Conservation (phyloP, 2,888 invertebrate species). For the Drosophila tripunctata region DNA sequence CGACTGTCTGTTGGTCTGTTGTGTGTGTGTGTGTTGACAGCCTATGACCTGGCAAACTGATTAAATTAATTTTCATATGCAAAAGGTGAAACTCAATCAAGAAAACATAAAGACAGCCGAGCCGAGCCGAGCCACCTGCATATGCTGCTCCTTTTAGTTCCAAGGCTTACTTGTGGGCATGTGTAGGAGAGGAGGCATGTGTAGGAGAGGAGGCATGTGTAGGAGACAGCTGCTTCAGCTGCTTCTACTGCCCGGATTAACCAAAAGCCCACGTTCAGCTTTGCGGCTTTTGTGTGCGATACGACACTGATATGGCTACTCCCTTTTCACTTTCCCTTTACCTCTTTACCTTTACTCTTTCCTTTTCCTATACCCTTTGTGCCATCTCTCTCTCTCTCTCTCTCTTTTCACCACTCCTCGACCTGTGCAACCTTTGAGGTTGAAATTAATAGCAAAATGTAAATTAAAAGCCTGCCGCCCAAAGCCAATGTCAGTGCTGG, state of each 20-base stretch:
- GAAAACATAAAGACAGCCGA: conserved; percentile 67
- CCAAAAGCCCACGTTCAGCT: conserved; percentile 65
- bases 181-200: conserved; percentile 14
- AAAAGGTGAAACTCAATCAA: conserved; percentile 78
- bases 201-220: conserved; percentile 7
- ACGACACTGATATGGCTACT: conserved; percentile 59
- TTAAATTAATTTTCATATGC: conserved; percentile 78
- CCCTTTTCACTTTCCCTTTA: background rate
- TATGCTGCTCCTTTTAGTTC: conserved; percentile 27
- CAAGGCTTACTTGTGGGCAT: background rate
- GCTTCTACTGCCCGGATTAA: conserved; percentile 60
- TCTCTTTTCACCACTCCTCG: too few species aligned
- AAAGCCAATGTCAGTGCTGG: conserved; percentile 30
- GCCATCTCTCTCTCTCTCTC: too few species aligned
- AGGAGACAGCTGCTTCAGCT: conserved; percentile 28
- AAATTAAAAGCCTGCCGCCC: conserved; percentile 65
- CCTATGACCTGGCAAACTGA: conserved; percentile 70
- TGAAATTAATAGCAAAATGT: conserved; percentile 72
- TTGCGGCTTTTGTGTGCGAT: conserved; percentile 66
- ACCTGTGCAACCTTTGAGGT: conserved; percentile 60
- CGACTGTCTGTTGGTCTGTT: conserved; percentile 9
- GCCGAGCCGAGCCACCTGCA: conserved; percentile 34
- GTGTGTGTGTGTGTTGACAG: conserved; percentile 23
- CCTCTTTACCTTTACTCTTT: background rate
- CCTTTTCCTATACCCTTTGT: background rate